A percentile compares a stretch with the other conserved stretches of the same genome.
These are phyloP conservation scores for Riptortus pedestris DNA, from an alignment of 1,140 invertebrate species.

Conservation along the genomic window DNA sequence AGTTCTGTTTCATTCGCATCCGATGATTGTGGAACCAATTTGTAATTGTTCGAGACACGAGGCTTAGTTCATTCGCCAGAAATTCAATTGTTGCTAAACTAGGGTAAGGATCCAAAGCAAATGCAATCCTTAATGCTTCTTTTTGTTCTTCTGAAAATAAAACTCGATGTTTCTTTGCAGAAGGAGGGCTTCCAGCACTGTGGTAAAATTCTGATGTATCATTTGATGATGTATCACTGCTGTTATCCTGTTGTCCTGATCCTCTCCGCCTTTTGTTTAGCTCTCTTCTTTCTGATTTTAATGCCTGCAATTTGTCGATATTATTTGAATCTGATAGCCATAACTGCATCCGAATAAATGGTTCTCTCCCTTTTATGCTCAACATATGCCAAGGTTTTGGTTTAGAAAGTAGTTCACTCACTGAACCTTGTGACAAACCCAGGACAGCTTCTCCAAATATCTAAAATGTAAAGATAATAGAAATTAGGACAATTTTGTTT, in stretches of 20 bases:
- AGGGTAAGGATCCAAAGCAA: slow-evolving; percentile 90
- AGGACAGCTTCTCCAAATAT: slow-evolving; percentile 95
- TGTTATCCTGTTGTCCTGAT: slow-evolving; percentile 51
- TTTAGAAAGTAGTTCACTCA: slow-evolving; percentile 92
- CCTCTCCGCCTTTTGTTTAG: slow-evolving; percentile 70
- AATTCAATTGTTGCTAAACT: slow-evolving; percentile 92
- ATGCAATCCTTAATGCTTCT: slow-evolving; percentile 85
- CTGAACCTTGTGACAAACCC: slow-evolving; percentile 91
- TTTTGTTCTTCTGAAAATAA: slow-evolving; percentile 96
- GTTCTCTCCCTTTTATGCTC: slow-evolving; percentile 93
- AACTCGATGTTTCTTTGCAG: slow-evolving; percentile 73
- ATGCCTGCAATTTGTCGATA: slow-evolving; percentile 71
- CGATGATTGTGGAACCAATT: slow-evolving; percentile 99
- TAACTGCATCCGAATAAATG: slow-evolving; percentile 95
- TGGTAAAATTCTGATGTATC: slow-evolving; percentile 83
- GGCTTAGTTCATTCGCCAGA: slow-evolving; percentile 74
- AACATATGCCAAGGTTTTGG: slow-evolving; percentile 99
- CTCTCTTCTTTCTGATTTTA: slow-evolving; percentile 81
- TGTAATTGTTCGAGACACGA: slow-evolving; percentile 92
- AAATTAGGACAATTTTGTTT: too few species aligned
- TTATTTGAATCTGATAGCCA: slow-evolving; percentile 93
- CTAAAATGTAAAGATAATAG: slow-evolving; percentile 40
- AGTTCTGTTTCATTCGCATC: slow-evolving; percentile 91
- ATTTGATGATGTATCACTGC: slow-evolving; percentile 74
- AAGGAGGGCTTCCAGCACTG: slow-evolving; percentile 50